These are phyloP conservation scores for Habropoda laboriosa DNA, from an alignment of 1,140 invertebrate genomes.

Conservation along the genomic window DNA sequence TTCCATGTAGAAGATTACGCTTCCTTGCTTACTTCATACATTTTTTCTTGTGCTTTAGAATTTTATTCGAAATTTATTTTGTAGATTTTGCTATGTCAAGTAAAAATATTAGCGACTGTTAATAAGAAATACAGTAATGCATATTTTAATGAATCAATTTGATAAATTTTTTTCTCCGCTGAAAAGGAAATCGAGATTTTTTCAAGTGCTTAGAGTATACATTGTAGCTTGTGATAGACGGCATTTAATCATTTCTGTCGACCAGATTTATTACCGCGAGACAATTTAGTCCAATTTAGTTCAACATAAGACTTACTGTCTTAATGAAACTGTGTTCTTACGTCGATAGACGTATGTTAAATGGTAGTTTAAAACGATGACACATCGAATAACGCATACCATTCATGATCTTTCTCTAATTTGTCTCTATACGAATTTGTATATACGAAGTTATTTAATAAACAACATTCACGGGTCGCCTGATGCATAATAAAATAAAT, in stretches of 20 bases:
- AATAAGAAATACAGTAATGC: background rate
- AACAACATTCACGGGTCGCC: slow-evolving; percentile 14
- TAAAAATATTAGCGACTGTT: background rate
- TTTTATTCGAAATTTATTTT: slow-evolving; percentile 3
- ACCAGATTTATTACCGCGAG: background rate
- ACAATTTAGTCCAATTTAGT: slow-evolving; percentile 42
- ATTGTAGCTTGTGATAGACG: background rate
- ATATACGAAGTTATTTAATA: slow-evolving; percentile 40
- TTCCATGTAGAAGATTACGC: slow-evolving; percentile 19
- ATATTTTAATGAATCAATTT: background rate
- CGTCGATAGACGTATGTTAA: slow-evolving; percentile 20
- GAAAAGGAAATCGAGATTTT: background rate
- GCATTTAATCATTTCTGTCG: slow-evolving; percentile 7
- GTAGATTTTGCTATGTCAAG: background rate
- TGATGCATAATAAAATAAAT: slow-evolving; percentile 36
- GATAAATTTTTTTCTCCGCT: background rate
- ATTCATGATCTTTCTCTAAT: slow-evolving; percentile 31
- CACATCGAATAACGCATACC: slow-evolving; percentile 37
- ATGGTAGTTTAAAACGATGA: slow-evolving; percentile 39
- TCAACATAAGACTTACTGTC: slow-evolving; percentile 8
- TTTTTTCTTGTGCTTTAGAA: background rate
- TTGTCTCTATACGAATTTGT: slow-evolving; percentile 31
- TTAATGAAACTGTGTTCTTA: slow-evolving; percentile 30
- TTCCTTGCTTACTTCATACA: background rate
- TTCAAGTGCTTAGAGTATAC: background rate